Conservation (phyloP, 2,113 vertebrate genomes). For the Chlamydotis undulata region DNA sequence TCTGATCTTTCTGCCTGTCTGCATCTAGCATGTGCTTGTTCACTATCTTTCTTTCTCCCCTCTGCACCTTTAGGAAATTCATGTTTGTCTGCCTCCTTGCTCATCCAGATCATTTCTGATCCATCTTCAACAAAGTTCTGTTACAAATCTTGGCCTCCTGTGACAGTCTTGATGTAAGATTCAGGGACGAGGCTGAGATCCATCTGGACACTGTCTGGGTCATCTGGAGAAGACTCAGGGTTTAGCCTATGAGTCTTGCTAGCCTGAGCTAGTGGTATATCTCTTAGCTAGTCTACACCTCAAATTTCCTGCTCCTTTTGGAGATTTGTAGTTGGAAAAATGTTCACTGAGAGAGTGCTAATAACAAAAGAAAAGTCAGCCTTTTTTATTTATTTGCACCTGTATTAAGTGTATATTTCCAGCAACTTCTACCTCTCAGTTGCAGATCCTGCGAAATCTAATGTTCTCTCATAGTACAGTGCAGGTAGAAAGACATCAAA, state of each 20-base stretch:
- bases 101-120: not conserved
- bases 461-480: not conserved
- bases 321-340: not conserved
- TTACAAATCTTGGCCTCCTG: not conserved
- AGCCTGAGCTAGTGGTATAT: not conserved
- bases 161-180: not conserved
- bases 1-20: not conserved
- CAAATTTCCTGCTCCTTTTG: not conserved
- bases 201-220: not conserved
- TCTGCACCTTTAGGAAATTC: not conserved
- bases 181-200: not conserved
- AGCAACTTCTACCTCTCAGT: not conserved
- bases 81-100: not conserved
- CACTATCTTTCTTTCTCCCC: not conserved
- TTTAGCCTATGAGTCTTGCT: not conserved
- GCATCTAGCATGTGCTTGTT: not conserved
- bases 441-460: not conserved
- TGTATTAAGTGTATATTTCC: not conserved
- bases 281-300: not conserved
- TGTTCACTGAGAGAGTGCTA: rapidly evolving
- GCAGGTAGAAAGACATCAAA: not conserved
- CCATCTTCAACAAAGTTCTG: not conserved
- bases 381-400: not conserved
- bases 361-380: not conserved
- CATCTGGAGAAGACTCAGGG: not conserved